Conservation (phyloP, 1,140 invertebrate genomes). For the Bactericera cockerelli region DNA sequence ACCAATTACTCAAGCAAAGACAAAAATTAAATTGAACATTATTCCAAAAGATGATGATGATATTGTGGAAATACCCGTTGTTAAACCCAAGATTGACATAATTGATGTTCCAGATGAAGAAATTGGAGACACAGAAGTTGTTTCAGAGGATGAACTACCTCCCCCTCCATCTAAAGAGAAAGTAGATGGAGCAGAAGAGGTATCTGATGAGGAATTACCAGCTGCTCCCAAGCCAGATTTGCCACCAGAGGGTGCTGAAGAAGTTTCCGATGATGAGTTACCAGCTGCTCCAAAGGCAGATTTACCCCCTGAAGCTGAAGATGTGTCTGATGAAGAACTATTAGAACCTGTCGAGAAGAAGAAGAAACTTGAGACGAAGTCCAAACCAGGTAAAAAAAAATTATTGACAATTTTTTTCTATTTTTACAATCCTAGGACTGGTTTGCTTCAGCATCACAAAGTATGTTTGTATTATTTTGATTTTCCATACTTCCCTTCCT, state of each 20-base stretch:
- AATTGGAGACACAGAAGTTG: neutral
- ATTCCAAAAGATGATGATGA: neutral
- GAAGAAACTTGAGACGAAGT: neutral
- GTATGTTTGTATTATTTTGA: no score
- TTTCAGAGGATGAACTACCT: constrained; percentile 1
- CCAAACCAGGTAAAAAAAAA: no score
- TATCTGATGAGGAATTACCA: constrained; percentile 4
- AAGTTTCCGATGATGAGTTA: neutral
- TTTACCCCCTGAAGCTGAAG: neutral
- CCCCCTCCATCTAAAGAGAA: neutral
- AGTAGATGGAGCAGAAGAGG: constrained; percentile 5
- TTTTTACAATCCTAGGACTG: no score
- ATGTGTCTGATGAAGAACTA: neutral
- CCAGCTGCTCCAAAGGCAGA: neutral
- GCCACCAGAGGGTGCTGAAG: neutral
- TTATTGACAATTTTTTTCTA: no score
- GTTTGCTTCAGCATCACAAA: no score
- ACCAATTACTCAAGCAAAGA: neutral
- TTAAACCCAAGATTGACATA: neutral
- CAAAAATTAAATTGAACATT: neutral
- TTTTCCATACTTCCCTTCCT: no score
- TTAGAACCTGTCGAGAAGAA: neutral
- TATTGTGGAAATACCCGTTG: neutral
- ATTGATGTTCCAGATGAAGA: constrained; percentile 1
- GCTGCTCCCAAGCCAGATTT: neutral